These are phyloP conservation scores for Trichoplusia ni DNA, from an alignment of 1,140 invertebrate genomes.

Conservation along the genomic window DNA sequence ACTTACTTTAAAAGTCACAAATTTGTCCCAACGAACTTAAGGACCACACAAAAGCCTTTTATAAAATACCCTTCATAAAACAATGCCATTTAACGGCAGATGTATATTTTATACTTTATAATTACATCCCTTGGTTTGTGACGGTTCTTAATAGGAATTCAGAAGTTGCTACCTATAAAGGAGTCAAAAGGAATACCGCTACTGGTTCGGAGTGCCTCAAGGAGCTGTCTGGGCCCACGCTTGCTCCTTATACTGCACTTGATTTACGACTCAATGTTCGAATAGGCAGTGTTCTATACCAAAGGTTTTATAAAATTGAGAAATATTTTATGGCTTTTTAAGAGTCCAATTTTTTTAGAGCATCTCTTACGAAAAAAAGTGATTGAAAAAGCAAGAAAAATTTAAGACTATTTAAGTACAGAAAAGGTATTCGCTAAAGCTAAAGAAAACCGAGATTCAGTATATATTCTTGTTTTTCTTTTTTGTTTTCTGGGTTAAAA, in stretches of 20 bases:
- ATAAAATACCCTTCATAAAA: constrained; percentile 6
- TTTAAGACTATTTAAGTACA: too few species aligned
- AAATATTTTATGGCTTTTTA: background rate
- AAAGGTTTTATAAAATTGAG: too few species aligned
- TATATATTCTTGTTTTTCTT: too few species aligned
- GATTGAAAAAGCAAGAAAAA: too few species aligned
- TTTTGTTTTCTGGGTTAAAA: too few species aligned
- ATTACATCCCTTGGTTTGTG: constrained; percentile 5
- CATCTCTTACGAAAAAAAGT: too few species aligned
- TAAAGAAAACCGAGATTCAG: too few species aligned
- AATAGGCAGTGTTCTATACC: background rate
- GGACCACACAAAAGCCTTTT: background rate
- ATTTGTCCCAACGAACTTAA: constrained; percentile 4
- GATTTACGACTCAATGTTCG: constrained; percentile 15
- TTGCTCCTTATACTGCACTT: constrained; percentile 32
- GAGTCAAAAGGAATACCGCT: constrained; percentile 43
- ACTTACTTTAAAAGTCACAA: too few species aligned
- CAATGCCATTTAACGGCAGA: background rate
- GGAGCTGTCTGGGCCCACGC: constrained; percentile 56
- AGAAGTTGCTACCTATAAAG: constrained; percentile 17
- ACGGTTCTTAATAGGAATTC: constrained; percentile 4
- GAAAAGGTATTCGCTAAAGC: too few species aligned
- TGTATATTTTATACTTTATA: constrained; percentile 2
- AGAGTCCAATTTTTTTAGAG: too few species aligned
- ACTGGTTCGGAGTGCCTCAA: constrained; percentile 51